A percentile compares a stretch with the other conserved stretches of the same genome.
phyloP scores from a whole-genome alignment of 2,888 invertebrate genomes.

The Polietes domitor region DNA sequence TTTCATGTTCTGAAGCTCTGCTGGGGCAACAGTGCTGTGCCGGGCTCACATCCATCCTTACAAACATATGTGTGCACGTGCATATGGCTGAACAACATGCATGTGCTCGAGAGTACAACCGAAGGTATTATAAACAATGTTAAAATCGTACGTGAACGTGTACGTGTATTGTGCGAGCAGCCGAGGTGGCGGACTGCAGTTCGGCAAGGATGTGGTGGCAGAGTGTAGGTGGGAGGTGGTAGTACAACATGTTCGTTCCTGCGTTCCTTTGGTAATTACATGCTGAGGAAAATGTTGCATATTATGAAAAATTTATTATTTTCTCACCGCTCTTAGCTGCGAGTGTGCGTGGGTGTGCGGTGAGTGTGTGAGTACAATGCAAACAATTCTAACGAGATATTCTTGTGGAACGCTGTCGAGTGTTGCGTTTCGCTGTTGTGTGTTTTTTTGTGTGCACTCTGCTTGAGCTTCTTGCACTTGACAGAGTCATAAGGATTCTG shows the following conservation, averaged over 20 bases:
- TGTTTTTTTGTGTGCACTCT: neutral
- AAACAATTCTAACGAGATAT: slow-evolving; percentile 33
- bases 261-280: slow-evolving; percentile 10
- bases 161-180: neutral
- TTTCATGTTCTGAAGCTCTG: neutral
- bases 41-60: neutral
- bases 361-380: too few species aligned
- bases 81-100: neutral
- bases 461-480: neutral
- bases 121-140: slow-evolving; percentile 32
- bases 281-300: slow-evolving; percentile 23
- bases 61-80: too few species aligned
- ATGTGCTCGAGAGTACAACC: slow-evolving; percentile 1
- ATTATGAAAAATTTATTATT: slow-evolving; percentile 31
- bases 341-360: too few species aligned
- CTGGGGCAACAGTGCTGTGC: neutral
- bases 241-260: neutral
- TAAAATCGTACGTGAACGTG: slow-evolving; percentile 26
- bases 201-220: neutral
- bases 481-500: neutral
- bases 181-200: neutral
- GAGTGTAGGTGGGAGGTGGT: too few species aligned
- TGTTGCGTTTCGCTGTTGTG: neutral
- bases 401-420: neutral
- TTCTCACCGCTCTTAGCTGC: slow-evolving; percentile 1